These are phyloP conservation scores for Lycopodina hypogea DNA, from an alignment of 37 sponge, comb jelly and placozoan species.

Conservation along the genomic window DNA sequence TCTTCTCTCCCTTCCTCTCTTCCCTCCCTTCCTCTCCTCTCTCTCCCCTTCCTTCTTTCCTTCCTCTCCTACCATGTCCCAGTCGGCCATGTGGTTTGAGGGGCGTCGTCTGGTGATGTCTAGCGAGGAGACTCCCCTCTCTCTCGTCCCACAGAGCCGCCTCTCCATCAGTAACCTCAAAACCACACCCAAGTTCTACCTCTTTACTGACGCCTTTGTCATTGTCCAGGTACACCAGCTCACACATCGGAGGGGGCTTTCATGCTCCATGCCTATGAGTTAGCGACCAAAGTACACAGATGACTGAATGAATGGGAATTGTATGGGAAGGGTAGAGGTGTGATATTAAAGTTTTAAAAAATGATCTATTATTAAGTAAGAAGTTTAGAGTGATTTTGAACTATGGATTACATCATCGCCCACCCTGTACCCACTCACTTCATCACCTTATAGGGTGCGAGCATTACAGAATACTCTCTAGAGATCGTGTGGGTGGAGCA, in stretches of 20 bases:
- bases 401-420: too few relatives aligned
- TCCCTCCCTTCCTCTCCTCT: neutral
- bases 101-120: conserved; percentile 36
- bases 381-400: too few relatives aligned
- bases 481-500: conserved; percentile 52
- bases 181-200: conserved; percentile 48
- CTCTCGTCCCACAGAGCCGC: conserved; percentile 3
- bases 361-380: too few relatives aligned
- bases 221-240: conserved; percentile 71
- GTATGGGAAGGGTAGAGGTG: neutral
- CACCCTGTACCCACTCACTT: conserved; percentile 1
- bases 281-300: too few relatives aligned
- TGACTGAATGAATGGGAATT: too few relatives aligned
- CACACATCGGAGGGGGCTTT: neutral
- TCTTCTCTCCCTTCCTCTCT: neutral
- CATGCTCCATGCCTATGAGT: neutral
- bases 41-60: neutral
- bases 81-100: conserved; percentile 75
- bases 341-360: neutral
- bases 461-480: conserved; percentile 35
- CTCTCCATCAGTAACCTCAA: conserved; percentile 17
- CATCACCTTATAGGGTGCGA: conserved; percentile 12
- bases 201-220: conserved; percentile 74
- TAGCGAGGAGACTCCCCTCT: conserved; percentile 50
- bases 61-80: neutral